phyloP scores from a whole-genome alignment of 2,113 vertebrate species.

The Pelvicachromis taeniatus region DNA sequence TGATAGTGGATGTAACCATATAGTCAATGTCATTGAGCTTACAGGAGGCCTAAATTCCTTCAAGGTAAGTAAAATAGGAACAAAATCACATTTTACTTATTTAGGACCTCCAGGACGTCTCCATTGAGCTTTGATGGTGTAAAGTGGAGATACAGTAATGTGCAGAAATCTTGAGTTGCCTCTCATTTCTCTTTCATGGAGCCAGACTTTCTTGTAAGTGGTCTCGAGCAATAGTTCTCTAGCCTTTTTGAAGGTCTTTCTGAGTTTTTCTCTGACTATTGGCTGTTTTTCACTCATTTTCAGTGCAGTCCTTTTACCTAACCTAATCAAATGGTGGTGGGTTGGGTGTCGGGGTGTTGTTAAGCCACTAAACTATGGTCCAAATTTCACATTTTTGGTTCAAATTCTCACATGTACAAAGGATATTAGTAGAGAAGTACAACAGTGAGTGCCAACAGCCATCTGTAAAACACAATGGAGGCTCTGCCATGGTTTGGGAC shows the following conservation, averaged over 20 bases:
- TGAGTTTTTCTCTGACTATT: no score
- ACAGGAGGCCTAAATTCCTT: neutral
- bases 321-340: no score
- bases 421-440: neutral
- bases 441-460: neutral
- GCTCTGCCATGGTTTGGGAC: neutral
- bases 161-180: neutral
- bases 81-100: neutral
- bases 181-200: neutral
- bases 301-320: no score
- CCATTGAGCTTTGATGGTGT: neutral
- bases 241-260: neutral
- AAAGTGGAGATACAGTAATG: neutral
- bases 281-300: no score
- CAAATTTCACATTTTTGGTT: neutral
- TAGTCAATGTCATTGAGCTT: constrained; percentile 19
- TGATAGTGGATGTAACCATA: neutral
- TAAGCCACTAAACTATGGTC: neutral
- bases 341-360: neutral
- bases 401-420: neutral
- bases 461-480: neutral
- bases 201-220: neutral
- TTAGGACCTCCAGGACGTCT: constrained; percentile 13
- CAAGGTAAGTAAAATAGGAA: neutral
- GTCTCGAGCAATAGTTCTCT: neutral